Evolutionary conservation across 1,140 invertebrate genomes (phyloP).

Genomic region (Chionoecetes opilio): DNA sequence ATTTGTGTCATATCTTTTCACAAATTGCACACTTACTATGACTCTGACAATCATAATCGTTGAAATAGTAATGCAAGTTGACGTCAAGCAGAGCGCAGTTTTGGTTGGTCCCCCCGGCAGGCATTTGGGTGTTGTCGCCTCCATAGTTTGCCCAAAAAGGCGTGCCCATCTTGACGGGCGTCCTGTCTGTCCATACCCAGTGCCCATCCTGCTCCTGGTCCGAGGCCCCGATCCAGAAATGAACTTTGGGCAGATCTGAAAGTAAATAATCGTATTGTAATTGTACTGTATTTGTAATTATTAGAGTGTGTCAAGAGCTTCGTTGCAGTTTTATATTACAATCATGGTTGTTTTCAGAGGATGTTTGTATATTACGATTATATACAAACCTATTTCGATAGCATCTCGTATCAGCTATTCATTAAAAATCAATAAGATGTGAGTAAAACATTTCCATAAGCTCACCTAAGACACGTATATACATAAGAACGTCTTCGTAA

Average conservation of each 20-base stretch:
- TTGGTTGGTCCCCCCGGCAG: neutral
- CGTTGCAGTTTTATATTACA: no score
- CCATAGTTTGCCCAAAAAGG: conserved; percentile 24
- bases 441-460: no score
- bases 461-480: no score
- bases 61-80: neutral
- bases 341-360: no score
- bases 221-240: conserved; percentile 7
- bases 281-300: no score
- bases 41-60: neutral
- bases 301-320: no score
- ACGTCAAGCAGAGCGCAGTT: neutral
- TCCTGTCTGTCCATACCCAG: neutral
- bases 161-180: neutral
- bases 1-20: neutral
- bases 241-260: neutral
- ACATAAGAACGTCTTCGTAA: no score
- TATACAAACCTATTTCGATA: no score
- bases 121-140: neutral
- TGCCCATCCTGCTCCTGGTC: neutral
- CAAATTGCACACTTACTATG: neutral
- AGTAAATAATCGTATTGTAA: no score
- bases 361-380: no score
- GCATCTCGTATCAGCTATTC: no score
- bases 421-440: no score